A percentile compares a stretch with the other conserved stretches of the same genome.
Conservation (phyloP, 2,113 vertebrate genomes). For the Phocoena phocoena region DNA sequence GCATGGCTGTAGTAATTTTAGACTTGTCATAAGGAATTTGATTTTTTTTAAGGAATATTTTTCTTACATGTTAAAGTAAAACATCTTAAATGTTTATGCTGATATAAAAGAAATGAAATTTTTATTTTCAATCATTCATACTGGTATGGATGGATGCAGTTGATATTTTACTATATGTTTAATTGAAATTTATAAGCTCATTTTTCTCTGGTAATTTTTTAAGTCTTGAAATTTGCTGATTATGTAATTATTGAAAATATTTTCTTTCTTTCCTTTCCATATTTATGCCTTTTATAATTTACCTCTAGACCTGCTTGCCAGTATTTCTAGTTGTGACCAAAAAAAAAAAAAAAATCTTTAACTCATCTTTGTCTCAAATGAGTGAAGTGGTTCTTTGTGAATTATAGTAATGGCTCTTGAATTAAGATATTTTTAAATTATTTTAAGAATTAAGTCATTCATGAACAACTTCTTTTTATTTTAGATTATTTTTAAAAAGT, state of each 20-base stretch:
- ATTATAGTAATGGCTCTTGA: slow-evolving; percentile 13
- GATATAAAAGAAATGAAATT: background rate
- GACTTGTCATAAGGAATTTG: background rate
- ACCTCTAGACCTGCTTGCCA: background rate
- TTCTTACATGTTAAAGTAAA: background rate
- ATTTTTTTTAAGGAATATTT: background rate
- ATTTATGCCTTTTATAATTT: background rate
- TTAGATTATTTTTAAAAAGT: background rate
- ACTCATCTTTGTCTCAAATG: background rate
- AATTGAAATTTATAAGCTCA: background rate
- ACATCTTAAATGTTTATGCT: background rate
- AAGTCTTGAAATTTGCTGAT: background rate
- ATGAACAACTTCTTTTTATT: background rate
- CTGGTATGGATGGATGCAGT: background rate
- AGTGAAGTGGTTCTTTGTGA: background rate
- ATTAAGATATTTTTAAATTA: background rate
- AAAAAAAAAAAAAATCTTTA: background rate
- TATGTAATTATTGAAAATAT: background rate
- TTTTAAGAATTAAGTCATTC: background rate
- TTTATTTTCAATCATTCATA: background rate
- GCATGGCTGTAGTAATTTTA: background rate
- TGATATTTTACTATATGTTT: background rate
- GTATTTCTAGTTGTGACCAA: background rate
- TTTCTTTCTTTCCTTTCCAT: background rate
- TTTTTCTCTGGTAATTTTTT: slow-evolving; percentile 35